A percentile compares a stretch with the other conserved stretches of the same genome.
These are phyloP conservation scores for Oreocharis arfaki DNA, from an alignment of 2,113 vertebrate genomes.

Conservation along the genomic window DNA sequence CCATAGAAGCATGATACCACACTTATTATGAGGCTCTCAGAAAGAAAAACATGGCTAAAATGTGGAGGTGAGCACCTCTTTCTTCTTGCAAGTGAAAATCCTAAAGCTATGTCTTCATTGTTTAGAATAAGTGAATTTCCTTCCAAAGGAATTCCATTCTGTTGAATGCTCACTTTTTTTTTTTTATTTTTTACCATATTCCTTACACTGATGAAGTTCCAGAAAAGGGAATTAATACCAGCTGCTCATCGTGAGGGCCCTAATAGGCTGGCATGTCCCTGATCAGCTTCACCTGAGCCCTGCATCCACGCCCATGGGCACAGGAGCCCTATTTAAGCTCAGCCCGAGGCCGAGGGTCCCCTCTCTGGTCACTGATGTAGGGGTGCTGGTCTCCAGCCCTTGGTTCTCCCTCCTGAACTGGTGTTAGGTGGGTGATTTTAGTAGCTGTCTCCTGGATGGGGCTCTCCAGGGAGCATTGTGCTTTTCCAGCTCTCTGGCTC, in stretches of 20 bases:
- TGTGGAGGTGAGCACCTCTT: not conserved
- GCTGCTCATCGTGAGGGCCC: not conserved
- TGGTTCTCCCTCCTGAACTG: rapidly evolving
- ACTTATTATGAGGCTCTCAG: not conserved
- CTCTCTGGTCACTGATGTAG: rapidly evolving
- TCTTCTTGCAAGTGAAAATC: not conserved
- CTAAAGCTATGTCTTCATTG: not conserved
- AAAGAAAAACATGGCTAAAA: not conserved
- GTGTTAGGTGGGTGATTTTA: rapidly evolving
- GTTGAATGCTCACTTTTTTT: not conserved
- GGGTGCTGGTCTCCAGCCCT: rapidly evolving
- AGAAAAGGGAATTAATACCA: not conserved
- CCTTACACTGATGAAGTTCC: not conserved
- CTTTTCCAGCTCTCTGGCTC: rapidly evolving
- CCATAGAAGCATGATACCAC: not conserved
- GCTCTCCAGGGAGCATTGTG: rapidly evolving
- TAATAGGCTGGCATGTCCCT: not conserved
- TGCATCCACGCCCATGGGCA: not conserved
- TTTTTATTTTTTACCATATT: not conserved
- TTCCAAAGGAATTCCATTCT: not conserved
- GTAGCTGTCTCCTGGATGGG: not conserved
- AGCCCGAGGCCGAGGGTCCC: rapidly evolving
- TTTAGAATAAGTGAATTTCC: not conserved
- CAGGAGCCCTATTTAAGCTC: not conserved
- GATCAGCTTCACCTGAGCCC: not conserved